phyloP scores from a whole-genome alignment of 2,888 invertebrate genomes.

The Catocala fraxini region DNA sequence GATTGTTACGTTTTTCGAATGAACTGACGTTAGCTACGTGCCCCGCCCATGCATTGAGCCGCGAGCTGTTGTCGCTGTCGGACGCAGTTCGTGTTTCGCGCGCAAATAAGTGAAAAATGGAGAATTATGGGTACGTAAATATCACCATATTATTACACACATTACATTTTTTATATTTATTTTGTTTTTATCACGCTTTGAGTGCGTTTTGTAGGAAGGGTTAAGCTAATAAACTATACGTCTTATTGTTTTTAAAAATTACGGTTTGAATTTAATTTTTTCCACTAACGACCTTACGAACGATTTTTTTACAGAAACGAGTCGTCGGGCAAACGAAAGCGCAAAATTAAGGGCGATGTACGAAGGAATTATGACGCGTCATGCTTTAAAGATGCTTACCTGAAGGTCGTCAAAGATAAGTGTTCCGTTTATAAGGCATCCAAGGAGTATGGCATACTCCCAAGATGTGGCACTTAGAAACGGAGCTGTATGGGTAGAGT shows the following conservation, averaged over 20 bases:
- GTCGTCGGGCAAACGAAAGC: neutral
- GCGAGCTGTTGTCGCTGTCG: too few species aligned
- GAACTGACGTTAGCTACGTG: too few species aligned
- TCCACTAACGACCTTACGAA: neutral
- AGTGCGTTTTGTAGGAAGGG: neutral
- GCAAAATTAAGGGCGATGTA: neutral
- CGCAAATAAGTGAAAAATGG: neutral
- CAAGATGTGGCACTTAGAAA: too few species aligned
- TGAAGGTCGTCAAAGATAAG: slow-evolving; percentile 3
- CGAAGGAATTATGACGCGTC: slow-evolving; percentile 7
- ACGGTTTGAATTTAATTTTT: neutral
- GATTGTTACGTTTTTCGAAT: too few species aligned
- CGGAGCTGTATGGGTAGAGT: too few species aligned
- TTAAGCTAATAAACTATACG: neutral
- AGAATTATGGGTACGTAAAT: neutral
- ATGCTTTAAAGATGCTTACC: slow-evolving; percentile 5
- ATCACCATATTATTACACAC: neutral
- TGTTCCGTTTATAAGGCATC: slow-evolving; percentile 2
- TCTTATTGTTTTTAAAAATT: neutral
- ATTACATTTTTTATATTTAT: neutral
- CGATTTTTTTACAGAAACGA: neutral
- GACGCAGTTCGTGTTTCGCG: too few species aligned
- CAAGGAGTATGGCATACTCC: slow-evolving; percentile 6
- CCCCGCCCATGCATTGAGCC: too few species aligned
- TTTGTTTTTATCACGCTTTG: neutral